Conservation (phyloP, 2,888 invertebrate species). For the Punctoribates punctum region DNA sequence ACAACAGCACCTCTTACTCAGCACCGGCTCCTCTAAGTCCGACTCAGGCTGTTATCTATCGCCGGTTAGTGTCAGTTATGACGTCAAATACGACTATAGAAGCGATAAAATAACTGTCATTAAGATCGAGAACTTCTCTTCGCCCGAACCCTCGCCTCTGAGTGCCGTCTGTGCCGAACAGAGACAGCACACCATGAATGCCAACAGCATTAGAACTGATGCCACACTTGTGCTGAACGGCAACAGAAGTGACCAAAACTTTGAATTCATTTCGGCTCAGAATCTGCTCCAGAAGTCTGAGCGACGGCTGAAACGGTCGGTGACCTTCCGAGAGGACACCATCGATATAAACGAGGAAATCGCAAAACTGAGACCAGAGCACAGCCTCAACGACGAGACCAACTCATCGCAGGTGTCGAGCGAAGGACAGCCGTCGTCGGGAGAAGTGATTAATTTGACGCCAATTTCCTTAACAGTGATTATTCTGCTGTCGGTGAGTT, state of each 20-base stretch:
- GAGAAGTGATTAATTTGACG: neutral
- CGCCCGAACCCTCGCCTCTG: no score
- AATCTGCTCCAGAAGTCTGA: no score
- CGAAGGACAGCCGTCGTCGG: neutral
- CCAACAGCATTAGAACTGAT: no score
- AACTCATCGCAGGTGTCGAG: neutral
- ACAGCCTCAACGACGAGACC: neutral
- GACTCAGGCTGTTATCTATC: neutral
- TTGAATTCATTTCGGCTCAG: no score
- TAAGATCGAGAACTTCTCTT: neutral
- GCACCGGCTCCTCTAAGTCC: neutral
- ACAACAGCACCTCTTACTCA: no score
- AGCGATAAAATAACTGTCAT: neutral
- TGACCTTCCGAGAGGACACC: neutral
- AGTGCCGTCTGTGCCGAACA: no score
- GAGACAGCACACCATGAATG: no score
- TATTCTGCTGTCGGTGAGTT: neutral
- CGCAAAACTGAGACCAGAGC: neutral
- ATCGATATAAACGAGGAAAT: neutral
- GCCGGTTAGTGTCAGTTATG: neutral
- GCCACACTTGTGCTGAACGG: no score
- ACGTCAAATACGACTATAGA: neutral
- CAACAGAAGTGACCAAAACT: no score
- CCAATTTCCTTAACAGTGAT: neutral
- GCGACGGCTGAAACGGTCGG: neutral